Base-by-base conservation (phyloP, 64 coral and sea anemone genomes). In the Catalaphyllia jardinei region DNA sequence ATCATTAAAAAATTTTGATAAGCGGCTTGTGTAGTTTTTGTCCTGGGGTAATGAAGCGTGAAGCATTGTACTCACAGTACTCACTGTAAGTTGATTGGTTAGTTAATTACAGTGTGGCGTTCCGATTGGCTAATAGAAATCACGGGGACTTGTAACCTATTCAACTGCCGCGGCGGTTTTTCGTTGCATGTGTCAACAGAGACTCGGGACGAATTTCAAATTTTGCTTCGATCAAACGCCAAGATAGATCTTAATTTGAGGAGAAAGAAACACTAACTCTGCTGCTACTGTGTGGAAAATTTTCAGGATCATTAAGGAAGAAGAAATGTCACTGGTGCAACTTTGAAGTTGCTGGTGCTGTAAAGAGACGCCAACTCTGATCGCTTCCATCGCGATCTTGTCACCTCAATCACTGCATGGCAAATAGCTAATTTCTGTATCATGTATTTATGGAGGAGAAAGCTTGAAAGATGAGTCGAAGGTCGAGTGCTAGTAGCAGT, bases 141-240 rank as follows among this genome's bases (percentile, higher is more conserved):
- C 95, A 94, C 88, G 84, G 92, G 88, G 29, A 67, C 42, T 28
- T 91, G 69, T 38, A 94, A 93, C 60, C 88, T 83, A 91, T 93
- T 94, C 91, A 97, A 93, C 85, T 97, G 92, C 88, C 87, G 95
- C 92, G 95, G 95, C 95, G 95, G 95, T 97, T 96, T 96, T 93
- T 93, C 91, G 92, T 97, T 93, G 72, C 79, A 71, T 51, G 60
- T 91, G 92, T 97, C 95, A 97, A 97, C 92, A 97, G 79, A 67
- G 30, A 86, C 51, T 91, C 67, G 74, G 86, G 90, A 87, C 83
- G 71, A 88, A 97, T 93, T 93, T 93, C 71, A 87, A 94, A 91
- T 84, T 83, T 92, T 83, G 24, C 59, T 18, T 4, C 60, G 18
- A 83, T 83, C 60, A n/a, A 46, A 77, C 71, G 76, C 67, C 50